Evolutionary conservation across 2,113 vertebrate species (phyloP).

Genomic region (Spizaetus ornatus): DNA sequence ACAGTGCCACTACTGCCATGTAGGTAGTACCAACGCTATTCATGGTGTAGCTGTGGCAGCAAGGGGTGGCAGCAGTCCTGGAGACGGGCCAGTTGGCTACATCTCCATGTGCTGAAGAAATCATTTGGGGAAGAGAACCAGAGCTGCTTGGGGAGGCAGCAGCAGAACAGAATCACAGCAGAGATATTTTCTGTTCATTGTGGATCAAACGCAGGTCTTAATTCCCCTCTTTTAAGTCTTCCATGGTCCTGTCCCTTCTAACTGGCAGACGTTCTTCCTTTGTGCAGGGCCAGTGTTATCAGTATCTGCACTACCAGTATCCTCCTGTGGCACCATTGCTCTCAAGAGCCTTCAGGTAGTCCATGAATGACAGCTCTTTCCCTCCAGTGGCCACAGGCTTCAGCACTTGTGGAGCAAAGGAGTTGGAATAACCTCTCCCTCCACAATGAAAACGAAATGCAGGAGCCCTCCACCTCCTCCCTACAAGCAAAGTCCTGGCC

Average conservation of each 20-base stretch:
- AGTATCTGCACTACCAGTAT: neutral
- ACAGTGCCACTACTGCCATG: fast-evolving
- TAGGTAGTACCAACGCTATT: neutral
- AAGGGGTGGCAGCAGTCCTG: neutral
- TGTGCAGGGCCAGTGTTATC: neutral
- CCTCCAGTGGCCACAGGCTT: neutral
- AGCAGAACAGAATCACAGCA: neutral
- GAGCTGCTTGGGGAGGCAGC: neutral
- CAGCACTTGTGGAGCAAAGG: neutral
- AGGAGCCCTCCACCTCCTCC: neutral
- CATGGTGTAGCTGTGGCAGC: neutral
- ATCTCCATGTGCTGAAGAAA: neutral
- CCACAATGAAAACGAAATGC: neutral
- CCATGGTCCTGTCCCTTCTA: neutral
- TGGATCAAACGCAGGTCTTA: neutral
- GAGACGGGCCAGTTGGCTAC: neutral
- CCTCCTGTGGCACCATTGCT: neutral
- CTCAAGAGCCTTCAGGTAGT: neutral
- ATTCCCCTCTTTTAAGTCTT: neutral
- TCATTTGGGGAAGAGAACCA: neutral
- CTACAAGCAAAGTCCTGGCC: neutral
- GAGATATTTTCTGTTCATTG: neutral
- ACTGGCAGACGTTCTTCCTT: neutral
- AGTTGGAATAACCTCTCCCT: neutral
- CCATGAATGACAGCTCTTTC: neutral